Percentiles rank a stretch among this genome's conserved stretches.
phyloP scores from a whole-genome alignment of 2,113 vertebrate species.

The Cygnus atratus region DNA sequence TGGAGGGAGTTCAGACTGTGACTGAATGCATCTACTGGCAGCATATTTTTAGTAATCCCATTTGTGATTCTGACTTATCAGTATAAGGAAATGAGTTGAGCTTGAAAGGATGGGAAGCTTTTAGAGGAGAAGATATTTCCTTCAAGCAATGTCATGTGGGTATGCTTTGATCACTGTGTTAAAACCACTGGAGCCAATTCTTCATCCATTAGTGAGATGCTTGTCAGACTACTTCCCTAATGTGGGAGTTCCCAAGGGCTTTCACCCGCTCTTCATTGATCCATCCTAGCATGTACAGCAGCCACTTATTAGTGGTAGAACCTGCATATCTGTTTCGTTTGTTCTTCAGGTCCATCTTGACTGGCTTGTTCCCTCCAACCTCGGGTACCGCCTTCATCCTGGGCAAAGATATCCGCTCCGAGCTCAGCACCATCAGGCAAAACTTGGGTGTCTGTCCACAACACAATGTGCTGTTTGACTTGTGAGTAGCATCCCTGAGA shows the following conservation, averaged over 20 bases:
- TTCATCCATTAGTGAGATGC: not conserved
- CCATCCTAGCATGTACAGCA: not conserved
- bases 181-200: not conserved
- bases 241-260: not conserved
- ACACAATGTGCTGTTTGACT: conserved; percentile 96
- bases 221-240: not conserved
- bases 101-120: not conserved
- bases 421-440: conserved; percentile 89
- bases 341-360: conserved; percentile 91
- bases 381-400: conserved; percentile 95
- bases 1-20: not conserved
- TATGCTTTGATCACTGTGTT: not conserved
- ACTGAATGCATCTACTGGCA: not conserved
- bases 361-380: conserved; percentile 94
- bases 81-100: not conserved
- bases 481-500: conserved; percentile 79
- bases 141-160: not conserved
- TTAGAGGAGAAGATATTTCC: not conserved
- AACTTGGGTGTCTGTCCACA: conserved; percentile 96
- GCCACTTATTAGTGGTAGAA: not conserved
- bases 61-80: not conserved
- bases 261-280: not conserved
- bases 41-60: not conserved
- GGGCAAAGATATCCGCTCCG: conserved; percentile 91
- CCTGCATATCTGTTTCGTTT: not conserved